A percentile compares a stretch with the other conserved stretches of the same genome.
These are phyloP conservation scores for Potamarius usumacintae DNA, from an alignment of 2,113 vertebrate species.

Conservation along the genomic window DNA sequence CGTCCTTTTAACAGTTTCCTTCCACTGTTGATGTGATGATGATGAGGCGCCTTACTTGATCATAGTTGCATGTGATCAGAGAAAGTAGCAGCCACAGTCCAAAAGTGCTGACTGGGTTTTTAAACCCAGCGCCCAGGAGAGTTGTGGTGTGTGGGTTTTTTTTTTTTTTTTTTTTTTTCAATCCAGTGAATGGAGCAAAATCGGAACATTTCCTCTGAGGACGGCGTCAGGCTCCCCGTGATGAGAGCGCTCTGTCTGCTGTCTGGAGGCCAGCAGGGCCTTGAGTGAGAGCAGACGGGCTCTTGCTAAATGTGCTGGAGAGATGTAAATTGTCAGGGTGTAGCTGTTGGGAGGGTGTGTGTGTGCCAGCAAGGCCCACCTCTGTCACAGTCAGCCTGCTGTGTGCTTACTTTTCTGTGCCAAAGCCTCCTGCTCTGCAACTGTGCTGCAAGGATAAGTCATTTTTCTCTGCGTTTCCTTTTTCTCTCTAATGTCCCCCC, in stretches of 20 bases:
- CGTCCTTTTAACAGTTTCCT: background rate
- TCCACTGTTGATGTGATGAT: background rate
- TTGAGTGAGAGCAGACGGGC: slow-evolving; percentile 79
- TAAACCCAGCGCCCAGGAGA: slow-evolving; percentile 19
- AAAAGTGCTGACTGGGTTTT: slow-evolving; percentile 37
- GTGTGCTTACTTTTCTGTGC: slow-evolving; percentile 91
- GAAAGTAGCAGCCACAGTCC: slow-evolving; percentile 35
- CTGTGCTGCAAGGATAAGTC: slow-evolving; percentile 65
- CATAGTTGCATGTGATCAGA: background rate
- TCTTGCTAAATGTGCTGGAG: slow-evolving; percentile 92
- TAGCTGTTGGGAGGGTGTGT: slow-evolving; percentile 85
- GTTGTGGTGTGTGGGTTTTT: accelerated
- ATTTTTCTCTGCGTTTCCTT: slow-evolving; percentile 43
- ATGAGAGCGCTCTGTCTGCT: slow-evolving; percentile 61
- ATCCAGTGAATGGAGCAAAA: background rate
- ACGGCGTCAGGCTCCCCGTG: slow-evolving; percentile 66
- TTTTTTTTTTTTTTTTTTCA: too few relatives aligned
- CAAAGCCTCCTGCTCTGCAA: slow-evolving; percentile 84
- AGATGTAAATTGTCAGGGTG: slow-evolving; percentile 88
- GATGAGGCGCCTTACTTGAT: background rate
- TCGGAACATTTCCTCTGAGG: background rate
- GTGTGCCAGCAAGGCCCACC: slow-evolving; percentile 76
- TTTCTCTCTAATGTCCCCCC: slow-evolving; percentile 27
- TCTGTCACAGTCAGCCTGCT: slow-evolving; percentile 84
- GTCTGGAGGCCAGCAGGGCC: slow-evolving; percentile 71